phyloP scores from a whole-genome alignment of 2,113 vertebrate genomes.

The Hippoglossus stenolepis region DNA sequence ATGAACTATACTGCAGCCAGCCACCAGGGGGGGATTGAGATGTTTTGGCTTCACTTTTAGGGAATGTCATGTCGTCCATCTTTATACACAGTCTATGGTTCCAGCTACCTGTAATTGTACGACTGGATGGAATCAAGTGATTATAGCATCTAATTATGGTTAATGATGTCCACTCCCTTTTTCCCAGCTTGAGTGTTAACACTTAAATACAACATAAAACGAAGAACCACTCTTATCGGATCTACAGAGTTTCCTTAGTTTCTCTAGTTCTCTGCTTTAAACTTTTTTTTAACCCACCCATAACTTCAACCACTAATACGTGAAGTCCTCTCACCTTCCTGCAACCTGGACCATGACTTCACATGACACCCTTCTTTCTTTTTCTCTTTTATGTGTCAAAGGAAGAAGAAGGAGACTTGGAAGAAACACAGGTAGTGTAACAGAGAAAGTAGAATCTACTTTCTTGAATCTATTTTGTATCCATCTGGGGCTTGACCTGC shows the following conservation, averaged over 20 bases:
- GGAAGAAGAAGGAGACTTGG: slow-evolving; percentile 53
- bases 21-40: too few relatives aligned
- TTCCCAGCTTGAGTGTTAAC: slow-evolving; percentile 3
- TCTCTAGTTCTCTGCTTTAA: too few relatives aligned
- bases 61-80: too few relatives aligned
- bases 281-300: too few relatives aligned
- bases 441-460: background rate
- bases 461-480: slow-evolving; percentile 3
- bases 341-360: background rate
- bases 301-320: too few relatives aligned
- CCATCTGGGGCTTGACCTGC: slow-evolving; percentile 15
- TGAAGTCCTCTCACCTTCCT: too few relatives aligned
- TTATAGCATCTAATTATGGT: slow-evolving; percentile 15
- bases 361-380: background rate
- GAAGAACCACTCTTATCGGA: too few relatives aligned
- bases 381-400: slow-evolving; percentile 22
- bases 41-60: too few relatives aligned
- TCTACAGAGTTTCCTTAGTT: too few relatives aligned
- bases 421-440: slow-evolving; percentile 63
- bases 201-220: background rate
- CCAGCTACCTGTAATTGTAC: too few relatives aligned
- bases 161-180: slow-evolving; percentile 20
- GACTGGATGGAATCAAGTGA: slow-evolving; percentile 17
- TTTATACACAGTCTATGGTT: too few relatives aligned
- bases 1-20: too few relatives aligned